Evolutionary conservation across 2,113 vertebrate genomes (phyloP).

Genomic region (Paraplagusia blochii): DNA sequence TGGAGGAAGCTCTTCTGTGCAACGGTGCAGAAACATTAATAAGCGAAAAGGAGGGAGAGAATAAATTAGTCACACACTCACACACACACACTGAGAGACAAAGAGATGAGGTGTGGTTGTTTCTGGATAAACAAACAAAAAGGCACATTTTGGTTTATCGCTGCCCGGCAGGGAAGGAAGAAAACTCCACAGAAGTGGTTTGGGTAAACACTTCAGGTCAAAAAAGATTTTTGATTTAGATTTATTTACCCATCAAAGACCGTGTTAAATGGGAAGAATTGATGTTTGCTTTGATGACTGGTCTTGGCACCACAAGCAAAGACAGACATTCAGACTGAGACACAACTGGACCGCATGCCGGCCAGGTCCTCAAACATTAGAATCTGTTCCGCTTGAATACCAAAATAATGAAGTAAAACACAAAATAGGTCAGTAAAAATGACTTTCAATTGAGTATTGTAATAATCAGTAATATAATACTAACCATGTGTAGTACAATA

Average conservation of each 20-base stretch:
- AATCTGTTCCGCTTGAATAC: too few relatives aligned
- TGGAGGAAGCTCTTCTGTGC: slow-evolving; percentile 19
- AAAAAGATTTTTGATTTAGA: slow-evolving; percentile 19
- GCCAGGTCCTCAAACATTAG: too few relatives aligned
- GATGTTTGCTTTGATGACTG: slow-evolving; percentile 37
- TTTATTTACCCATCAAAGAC: slow-evolving; percentile 13
- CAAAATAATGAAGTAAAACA: too few relatives aligned
- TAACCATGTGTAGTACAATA: too few relatives aligned
- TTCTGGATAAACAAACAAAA: slow-evolving; percentile 23
- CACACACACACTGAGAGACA: slow-evolving; percentile 9
- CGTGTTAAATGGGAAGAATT: slow-evolving; percentile 19
- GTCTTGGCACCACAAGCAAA: slow-evolving; percentile 17
- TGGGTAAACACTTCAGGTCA: slow-evolving; percentile 10
- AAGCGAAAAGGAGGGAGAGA: slow-evolving; percentile 24
- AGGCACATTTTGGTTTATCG: slow-evolving; percentile 8
- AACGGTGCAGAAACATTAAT: slow-evolving; percentile 20
- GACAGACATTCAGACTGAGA: slow-evolving; percentile 27
- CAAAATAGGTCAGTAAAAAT: too few relatives aligned
- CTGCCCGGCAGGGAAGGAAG: slow-evolving; percentile 1
- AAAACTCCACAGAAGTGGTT: slow-evolving; percentile 13
- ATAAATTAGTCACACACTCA: slow-evolving; percentile 12
- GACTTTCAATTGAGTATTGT: too few relatives aligned
- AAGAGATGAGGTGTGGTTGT: not conserved
- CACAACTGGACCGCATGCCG: slow-evolving; percentile 16
- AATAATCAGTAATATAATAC: too few relatives aligned